Evolutionary conservation across 2,113 vertebrate species (phyloP).

Genomic region (Morphnarchus princeps): DNA sequence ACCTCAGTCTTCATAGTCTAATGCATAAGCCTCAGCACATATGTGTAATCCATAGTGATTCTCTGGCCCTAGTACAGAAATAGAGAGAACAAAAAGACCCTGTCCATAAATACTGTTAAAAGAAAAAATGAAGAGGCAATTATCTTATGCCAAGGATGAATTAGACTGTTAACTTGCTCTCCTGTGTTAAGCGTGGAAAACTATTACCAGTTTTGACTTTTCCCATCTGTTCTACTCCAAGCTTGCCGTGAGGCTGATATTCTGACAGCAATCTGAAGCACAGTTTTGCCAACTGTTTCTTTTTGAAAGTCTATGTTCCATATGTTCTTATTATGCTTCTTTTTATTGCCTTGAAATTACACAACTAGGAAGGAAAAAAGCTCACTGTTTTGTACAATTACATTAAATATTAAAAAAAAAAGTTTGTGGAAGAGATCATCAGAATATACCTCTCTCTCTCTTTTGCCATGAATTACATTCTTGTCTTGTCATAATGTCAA

Average conservation of each 20-base stretch:
- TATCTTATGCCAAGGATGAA: not conserved
- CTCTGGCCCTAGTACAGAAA: not conserved
- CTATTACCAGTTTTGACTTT: slow-evolving; percentile 60
- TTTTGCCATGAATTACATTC: not conserved
- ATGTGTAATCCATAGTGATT: not conserved
- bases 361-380: not conserved
- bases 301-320: slow-evolving; percentile 35
- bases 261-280: slow-evolving; percentile 51
- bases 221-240: slow-evolving; percentile 61
- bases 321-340: slow-evolving; percentile 52
- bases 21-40: not conserved
- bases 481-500: not conserved
- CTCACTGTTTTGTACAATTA: not conserved
- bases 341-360: slow-evolving; percentile 20
- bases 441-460: not conserved
- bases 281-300: slow-evolving; percentile 42
- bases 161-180: slow-evolving; percentile 9
- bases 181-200: not conserved
- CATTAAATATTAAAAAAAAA: not conserved
- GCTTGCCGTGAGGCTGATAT: slow-evolving; percentile 54
- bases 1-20: not conserved
- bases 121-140: not conserved
- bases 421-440: not conserved
- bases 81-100: not conserved
- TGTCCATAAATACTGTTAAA: not conserved